A percentile compares a stretch with the other conserved stretches of the same genome.
These are phyloP conservation scores for Palythoa heliodiscus DNA, from an alignment of 92 coral and sea anemone species.

Conservation along the genomic window DNA sequence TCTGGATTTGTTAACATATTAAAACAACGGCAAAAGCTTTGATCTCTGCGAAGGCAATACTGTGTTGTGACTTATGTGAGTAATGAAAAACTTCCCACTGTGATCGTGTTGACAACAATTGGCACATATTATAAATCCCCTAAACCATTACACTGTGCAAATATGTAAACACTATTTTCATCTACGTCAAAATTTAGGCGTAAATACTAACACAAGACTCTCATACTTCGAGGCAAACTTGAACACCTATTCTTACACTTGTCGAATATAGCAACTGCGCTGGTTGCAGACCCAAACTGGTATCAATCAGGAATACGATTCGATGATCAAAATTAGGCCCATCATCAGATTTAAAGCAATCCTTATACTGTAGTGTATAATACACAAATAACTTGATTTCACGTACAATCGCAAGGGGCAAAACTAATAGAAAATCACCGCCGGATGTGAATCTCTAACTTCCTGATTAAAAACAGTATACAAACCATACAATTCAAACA, in stretches of 20 bases:
- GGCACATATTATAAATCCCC: background rate
- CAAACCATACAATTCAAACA: conserved; percentile 15
- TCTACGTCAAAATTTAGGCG: background rate
- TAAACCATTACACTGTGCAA: background rate
- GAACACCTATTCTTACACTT: background rate
- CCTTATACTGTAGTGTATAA: too few species aligned
- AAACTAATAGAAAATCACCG: conserved; percentile 12
- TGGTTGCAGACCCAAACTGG: too few species aligned
- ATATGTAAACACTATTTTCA: background rate
- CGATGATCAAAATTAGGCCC: too few species aligned
- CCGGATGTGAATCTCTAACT: conserved; percentile 32
- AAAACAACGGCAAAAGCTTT: background rate
- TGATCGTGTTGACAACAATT: background rate
- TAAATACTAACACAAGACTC: background rate
- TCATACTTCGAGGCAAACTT: background rate
- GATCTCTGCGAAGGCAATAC: background rate
- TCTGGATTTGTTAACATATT: background rate
- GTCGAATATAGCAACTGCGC: too few species aligned
- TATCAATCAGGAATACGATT: too few species aligned
- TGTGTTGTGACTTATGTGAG: too few species aligned
- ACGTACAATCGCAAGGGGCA: background rate
- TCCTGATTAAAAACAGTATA: conserved; percentile 27
- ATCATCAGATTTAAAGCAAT: too few species aligned
- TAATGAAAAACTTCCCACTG: background rate
- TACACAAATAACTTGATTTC: background rate